phyloP scores from a whole-genome alignment of 2,888 invertebrate genomes.

The Caenorhabditis imperialis region DNA sequence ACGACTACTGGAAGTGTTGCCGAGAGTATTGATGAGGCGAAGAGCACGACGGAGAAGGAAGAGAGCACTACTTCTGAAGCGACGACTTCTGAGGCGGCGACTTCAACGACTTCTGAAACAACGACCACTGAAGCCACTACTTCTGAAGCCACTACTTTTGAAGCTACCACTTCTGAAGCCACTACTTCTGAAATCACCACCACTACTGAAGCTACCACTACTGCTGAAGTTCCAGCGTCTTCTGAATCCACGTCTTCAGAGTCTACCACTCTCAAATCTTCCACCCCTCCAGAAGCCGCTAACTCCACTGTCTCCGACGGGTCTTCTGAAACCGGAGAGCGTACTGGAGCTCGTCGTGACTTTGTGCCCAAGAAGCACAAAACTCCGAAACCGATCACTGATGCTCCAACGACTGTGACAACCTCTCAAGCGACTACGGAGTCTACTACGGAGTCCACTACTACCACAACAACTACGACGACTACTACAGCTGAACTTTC shows the following conservation, averaged over 20 bases:
- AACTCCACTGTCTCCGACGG: background rate
- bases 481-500: background rate
- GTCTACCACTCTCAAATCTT: background rate
- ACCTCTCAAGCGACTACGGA: constrained; percentile 12
- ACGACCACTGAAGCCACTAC: background rate
- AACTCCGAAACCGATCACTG: constrained; percentile 21
- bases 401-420: constrained; percentile 10
- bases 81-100: constrained; percentile 7
- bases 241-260: background rate
- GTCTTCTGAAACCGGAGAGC: background rate
- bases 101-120: constrained; percentile 4
- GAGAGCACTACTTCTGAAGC: background rate
- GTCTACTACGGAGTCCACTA: constrained; percentile 6
- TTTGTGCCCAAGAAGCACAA: constrained; percentile 40
- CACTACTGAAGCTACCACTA: constrained; percentile 14
- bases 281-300: constrained; percentile 1
- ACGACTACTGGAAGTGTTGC: constrained; percentile 35
- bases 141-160: background rate
- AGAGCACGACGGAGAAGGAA: background rate
- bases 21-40: constrained; percentile 31
- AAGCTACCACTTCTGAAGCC: background rate
- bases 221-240: constrained; percentile 2
- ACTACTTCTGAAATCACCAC: background rate
- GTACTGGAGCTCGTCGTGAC: constrained; percentile 18
- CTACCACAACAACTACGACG: constrained; percentile 2